phyloP scores from a whole-genome alignment of 2,113 vertebrate species.

The Perca schrenkii region DNA sequence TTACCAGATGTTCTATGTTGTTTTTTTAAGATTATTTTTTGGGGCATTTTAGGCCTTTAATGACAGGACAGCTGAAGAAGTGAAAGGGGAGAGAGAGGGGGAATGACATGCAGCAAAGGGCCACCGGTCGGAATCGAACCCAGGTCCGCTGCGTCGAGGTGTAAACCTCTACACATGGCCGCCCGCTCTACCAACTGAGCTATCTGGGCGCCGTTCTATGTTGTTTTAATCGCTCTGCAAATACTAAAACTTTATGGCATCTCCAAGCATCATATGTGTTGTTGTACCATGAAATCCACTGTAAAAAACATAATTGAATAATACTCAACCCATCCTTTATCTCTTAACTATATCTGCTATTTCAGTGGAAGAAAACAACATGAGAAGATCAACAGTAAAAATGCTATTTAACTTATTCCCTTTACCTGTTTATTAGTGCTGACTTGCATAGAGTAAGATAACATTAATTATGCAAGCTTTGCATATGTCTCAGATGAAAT shows the following conservation, averaged over 20 bases:
- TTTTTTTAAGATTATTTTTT: no score
- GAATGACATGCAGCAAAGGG: no score
- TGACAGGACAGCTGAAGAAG: no score
- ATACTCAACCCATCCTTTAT: not conserved
- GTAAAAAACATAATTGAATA: not conserved
- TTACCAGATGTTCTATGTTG: slow-evolving; percentile 49
- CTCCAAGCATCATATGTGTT: not conserved
- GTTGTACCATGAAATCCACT: not conserved
- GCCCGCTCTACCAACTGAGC: no score
- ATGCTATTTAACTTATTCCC: not conserved
- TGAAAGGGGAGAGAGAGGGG: no score
- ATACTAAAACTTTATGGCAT: not conserved
- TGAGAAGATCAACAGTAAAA: not conserved
- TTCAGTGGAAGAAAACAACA: not conserved
- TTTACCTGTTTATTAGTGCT: not conserved
- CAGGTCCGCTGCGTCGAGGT: no score
- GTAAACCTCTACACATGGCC: no score
- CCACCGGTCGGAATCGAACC: no score
- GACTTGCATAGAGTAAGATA: not conserved
- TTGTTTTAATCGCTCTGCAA: not conserved
- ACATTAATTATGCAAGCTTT: not conserved
- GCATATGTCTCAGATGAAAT: slow-evolving; percentile 55
- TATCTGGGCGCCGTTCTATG: no score
- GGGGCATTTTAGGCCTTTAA: no score
- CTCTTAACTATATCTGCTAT: not conserved